Conservation (phyloP, 2,113 vertebrate genomes). For the Mastomys natalensis region DNA sequence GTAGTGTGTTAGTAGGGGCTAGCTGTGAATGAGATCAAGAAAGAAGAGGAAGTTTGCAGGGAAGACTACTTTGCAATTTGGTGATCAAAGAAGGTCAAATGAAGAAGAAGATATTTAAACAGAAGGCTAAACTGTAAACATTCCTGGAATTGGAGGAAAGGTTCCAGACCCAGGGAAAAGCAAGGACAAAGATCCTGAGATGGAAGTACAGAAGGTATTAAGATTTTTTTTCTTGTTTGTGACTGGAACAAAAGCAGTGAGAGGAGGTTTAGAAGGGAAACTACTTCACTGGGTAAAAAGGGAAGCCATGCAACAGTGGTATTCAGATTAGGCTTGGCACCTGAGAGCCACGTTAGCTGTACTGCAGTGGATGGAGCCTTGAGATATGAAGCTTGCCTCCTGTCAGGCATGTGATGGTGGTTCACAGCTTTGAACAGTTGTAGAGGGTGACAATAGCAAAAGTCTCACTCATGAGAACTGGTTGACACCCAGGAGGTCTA, state of each 20-base stretch:
- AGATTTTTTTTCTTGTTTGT: not conserved
- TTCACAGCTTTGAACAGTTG: no score
- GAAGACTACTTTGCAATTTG: not conserved
- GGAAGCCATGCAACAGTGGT: not conserved
- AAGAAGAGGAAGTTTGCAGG: not conserved
- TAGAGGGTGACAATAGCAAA: not conserved
- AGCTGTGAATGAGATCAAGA: not conserved
- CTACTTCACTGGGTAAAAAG: not conserved
- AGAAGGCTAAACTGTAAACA: not conserved
- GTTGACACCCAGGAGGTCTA: not conserved
- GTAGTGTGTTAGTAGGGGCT: not conserved
- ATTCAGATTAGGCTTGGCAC: not conserved
- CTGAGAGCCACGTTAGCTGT: not conserved
- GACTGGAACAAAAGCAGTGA: not conserved
- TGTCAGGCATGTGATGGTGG: not conserved
- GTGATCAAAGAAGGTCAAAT: not conserved
- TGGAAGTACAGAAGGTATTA: rapidly evolving
- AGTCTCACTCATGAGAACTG: not conserved
- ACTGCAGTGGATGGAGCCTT: not conserved
- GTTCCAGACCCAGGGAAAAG: not conserved
- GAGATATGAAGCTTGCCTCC: not conserved
- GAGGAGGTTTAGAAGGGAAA: not conserved
- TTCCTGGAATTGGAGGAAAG: no score
- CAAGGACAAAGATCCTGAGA: not conserved
- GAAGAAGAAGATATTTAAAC: not conserved